Evolutionary conservation across 2,113 vertebrate species (phyloP), one percentile per base, ranked within the genome.

Genomic region (Rhinoderma darwinii): DNA sequence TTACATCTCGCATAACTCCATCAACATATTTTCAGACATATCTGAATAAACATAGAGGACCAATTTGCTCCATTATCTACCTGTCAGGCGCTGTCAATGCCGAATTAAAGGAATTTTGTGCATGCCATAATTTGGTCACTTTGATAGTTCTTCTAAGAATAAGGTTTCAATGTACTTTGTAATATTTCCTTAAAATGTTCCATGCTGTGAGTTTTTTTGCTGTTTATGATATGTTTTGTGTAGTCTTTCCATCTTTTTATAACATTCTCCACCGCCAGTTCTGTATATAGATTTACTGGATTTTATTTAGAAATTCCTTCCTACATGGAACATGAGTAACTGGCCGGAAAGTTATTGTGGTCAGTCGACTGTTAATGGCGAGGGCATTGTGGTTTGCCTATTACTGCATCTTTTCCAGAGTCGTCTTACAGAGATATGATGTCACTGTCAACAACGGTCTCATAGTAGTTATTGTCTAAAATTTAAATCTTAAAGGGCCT

Each of bases 301-400:
- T 63, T 82, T 66, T 82, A 82, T 63, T 82, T 82, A 82, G 79
- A 82, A 66, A 82, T 82, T 82, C 79, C 79, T 54, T 61, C 68
- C 43, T 37, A 37, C 41, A 20, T 68, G 81, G 63, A 70, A 22
- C 63, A 83, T 68, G 43, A 82, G 37, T 47, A 44, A 43, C 41
- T 66, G 39, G 43, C 27, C 20, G 84, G 50, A 39, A 63, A 12
- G 25, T 85, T 66, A n/a, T 56, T 59, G 41, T 35, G 84, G 39
- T 66, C 41, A 77, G 54, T 50, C 56, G 39, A 35, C 18, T 63
- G 39, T 56, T 63, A 32, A 85, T 18, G 27, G 47, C 8, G 27
- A 15, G 44, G 84, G 54, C 84, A 30, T 37, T 66, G 73, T 47
- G 73, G 73, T 76, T 68, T 63, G 56, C 41, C 27, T 30, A 27